phyloP scores from a whole-genome alignment of 1,140 invertebrate species.

The Drosophila fuyamai region DNA sequence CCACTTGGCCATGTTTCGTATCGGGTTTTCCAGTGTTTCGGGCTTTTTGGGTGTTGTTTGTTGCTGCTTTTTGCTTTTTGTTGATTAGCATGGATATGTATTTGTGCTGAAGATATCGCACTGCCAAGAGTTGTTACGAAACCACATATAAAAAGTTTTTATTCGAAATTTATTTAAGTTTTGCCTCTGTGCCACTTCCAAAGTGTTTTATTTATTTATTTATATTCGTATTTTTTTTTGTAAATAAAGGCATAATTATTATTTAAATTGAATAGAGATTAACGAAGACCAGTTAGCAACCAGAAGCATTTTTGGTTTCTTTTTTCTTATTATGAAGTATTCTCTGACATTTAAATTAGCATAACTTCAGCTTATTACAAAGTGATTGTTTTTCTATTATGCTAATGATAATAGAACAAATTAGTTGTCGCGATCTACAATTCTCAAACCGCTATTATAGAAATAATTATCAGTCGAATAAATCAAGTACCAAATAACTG shows the following conservation, averaged over 20 bases:
- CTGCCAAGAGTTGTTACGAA: slow-evolving; percentile 52
- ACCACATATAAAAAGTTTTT: slow-evolving; percentile 58
- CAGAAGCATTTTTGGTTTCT: slow-evolving; percentile 2
- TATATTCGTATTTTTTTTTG: slow-evolving; percentile 20
- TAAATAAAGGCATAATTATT: slow-evolving; percentile 39
- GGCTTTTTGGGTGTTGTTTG: slow-evolving; percentile 64
- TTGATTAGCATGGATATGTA: slow-evolving; percentile 74
- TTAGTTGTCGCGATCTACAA: no score
- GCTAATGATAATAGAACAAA: no score
- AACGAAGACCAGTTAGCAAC: slow-evolving; percentile 32
- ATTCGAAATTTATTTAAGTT: slow-evolving; percentile 56
- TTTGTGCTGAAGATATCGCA: slow-evolving; percentile 63
- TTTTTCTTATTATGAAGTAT: no score
- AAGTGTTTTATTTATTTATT: slow-evolving; percentile 39
- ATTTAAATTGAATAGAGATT: slow-evolving; percentile 35
- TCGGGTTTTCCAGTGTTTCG: slow-evolving; percentile 64
- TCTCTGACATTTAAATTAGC: background rate
- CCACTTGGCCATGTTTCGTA: slow-evolving; percentile 53
- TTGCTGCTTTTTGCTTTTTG: slow-evolving; percentile 40
- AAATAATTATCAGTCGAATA: no score
- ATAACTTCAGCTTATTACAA: background rate
- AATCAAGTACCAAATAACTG: no score
- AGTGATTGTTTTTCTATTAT: background rate
- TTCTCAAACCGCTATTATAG: no score
- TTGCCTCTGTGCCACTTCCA: slow-evolving; percentile 13